Conservation (phyloP, 2,888 invertebrate species). For the Heliothis peltigera region DNA sequence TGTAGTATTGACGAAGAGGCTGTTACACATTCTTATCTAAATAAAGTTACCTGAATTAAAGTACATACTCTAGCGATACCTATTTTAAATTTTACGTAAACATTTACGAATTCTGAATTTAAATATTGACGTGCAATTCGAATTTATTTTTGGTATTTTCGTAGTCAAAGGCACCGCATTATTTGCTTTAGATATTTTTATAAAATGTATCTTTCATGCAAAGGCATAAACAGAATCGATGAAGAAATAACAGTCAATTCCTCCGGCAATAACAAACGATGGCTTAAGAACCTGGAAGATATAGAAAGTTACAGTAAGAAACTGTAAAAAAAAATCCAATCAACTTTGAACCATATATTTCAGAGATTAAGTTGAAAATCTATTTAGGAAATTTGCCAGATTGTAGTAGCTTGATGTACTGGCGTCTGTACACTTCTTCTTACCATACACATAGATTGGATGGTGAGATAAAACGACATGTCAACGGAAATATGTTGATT, state of each 20-base stretch:
- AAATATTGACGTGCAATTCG: constrained; percentile 9
- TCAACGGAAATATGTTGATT: constrained; percentile 1
- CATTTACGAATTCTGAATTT: background rate
- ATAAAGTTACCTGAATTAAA: background rate
- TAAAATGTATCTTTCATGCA: constrained; percentile 27
- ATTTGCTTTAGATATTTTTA: constrained; percentile 24
- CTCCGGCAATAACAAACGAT: constrained; percentile 33
- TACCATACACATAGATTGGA: constrained; percentile 3
- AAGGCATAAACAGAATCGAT: constrained; percentile 34
- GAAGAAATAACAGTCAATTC: constrained; percentile 32
- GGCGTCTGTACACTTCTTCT: background rate
- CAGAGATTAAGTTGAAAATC: too few relatives aligned
- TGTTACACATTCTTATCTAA: too few relatives aligned
- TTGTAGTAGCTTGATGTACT: too few relatives aligned
- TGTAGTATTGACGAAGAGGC: too few relatives aligned
- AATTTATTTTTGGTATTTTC: background rate
- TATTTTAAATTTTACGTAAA: background rate
- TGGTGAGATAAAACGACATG: background rate
- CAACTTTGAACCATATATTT: too few relatives aligned
- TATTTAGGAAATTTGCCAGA: too few relatives aligned
- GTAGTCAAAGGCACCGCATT: constrained; percentile 22
- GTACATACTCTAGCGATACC: background rate
- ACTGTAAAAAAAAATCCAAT: too few relatives aligned
- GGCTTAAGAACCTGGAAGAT: constrained; percentile 30
- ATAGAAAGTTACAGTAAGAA: background rate